phyloP scores from a whole-genome alignment of 2,113 vertebrate genomes.

The Leptocoma aspasia region DNA sequence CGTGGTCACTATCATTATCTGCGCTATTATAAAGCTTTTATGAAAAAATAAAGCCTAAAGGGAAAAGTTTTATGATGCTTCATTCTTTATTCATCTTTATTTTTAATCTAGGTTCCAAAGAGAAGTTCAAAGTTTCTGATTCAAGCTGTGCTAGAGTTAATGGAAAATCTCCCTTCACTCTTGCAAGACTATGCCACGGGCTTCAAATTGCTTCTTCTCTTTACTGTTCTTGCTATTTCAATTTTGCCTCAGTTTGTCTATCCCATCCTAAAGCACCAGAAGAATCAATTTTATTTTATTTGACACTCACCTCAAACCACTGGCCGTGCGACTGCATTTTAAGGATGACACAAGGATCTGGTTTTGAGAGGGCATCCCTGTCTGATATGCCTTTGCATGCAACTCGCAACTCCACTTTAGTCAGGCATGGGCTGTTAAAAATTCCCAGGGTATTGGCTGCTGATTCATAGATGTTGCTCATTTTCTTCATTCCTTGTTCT shows the following conservation, averaged over 20 bases:
- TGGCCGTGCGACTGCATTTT: slow-evolving; percentile 96
- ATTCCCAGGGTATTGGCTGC: slow-evolving; percentile 92
- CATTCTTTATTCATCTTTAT: background rate
- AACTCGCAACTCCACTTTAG: slow-evolving; percentile 92
- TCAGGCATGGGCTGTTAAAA: slow-evolving; percentile 91
- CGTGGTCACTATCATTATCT: background rate
- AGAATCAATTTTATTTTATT: background rate
- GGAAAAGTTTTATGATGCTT: background rate
- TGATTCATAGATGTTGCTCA: slow-evolving; percentile 96
- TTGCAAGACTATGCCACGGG: background rate
- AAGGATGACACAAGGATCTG: slow-evolving; percentile 92
- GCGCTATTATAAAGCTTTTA: background rate
- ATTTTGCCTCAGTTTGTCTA: background rate
- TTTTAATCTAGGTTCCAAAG: background rate
- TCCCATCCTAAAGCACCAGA: background rate
- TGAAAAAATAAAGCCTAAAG: background rate
- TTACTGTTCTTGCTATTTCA: background rate
- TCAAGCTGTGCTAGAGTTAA: background rate
- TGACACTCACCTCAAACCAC: slow-evolving; percentile 91
- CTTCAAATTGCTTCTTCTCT: background rate
- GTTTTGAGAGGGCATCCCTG: slow-evolving; percentile 92
- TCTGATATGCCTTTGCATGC: slow-evolving; percentile 92
- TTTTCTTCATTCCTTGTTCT: slow-evolving; percentile 77
- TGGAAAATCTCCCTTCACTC: background rate
- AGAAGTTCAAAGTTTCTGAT: background rate